Evolutionary conservation across 2,888 invertebrate species (phyloP).

Genomic region (Amitus sp.): DNA sequence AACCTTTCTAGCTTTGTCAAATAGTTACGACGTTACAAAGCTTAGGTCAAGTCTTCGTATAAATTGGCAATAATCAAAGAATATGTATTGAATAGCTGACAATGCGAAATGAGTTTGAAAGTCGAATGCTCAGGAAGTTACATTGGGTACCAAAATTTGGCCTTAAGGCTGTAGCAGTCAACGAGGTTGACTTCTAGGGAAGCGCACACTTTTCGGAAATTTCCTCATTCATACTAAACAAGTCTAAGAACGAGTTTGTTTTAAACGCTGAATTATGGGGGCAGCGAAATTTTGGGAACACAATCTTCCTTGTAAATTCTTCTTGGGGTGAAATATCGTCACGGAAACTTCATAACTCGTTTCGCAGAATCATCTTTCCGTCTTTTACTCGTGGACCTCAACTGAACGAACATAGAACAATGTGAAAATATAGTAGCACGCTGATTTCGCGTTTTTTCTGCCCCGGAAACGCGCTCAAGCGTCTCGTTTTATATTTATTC

Average conservation of each 20-base stretch:
- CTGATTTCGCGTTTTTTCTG: slow-evolving; percentile 22
- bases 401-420: no score
- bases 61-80: no score
- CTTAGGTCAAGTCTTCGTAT: no score
- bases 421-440: slow-evolving; percentile 37
- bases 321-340: slow-evolving; percentile 40
- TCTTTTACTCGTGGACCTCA: no score
- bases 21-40: no score
- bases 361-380: slow-evolving; percentile 37
- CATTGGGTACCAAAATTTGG: no score
- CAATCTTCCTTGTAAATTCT: slow-evolving; percentile 40
- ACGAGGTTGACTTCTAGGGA: background rate
- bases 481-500: background rate
- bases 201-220: background rate
- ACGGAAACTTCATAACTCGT: slow-evolving; percentile 37
- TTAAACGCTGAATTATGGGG: slow-evolving; percentile 32
- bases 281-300: slow-evolving; percentile 30
- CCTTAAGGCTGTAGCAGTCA: background rate
- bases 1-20: no score
- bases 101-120: no score
- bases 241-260: slow-evolving; percentile 33
- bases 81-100: no score
- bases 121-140: no score
- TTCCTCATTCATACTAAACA: background rate
- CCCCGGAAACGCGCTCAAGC: background rate